These are phyloP conservation scores for Gastrophysa polygoni DNA, from an alignment of 2,888 invertebrate genomes.

Conservation along the genomic window DNA sequence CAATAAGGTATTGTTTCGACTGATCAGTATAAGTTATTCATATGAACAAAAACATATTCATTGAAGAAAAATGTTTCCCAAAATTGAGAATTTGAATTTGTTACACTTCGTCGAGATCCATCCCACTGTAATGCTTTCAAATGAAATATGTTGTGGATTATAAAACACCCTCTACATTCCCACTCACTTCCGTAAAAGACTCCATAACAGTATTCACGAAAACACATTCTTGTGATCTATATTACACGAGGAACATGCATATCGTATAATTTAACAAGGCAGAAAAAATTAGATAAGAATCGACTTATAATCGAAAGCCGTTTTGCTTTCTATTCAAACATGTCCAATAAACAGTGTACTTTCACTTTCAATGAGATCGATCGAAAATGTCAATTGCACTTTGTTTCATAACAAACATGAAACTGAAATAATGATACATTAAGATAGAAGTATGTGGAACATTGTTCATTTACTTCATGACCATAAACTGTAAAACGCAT, in stretches of 20 bases:
- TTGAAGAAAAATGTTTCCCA: too few species aligned
- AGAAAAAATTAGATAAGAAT: slow-evolving; percentile 20
- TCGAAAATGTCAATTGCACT: slow-evolving; percentile 42
- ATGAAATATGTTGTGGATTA: too few species aligned
- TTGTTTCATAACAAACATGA: slow-evolving; percentile 35
- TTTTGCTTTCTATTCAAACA: slow-evolving; percentile 41
- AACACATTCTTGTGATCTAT: background rate
- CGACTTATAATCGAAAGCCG: slow-evolving; percentile 20
- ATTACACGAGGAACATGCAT: slow-evolving; percentile 18
- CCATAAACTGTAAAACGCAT: background rate
- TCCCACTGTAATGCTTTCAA: too few species aligned
- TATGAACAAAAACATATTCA: too few species aligned
- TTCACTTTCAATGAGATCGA: slow-evolving; percentile 42
- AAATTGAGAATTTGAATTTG: too few species aligned
- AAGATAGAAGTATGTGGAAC: slow-evolving; percentile 1
- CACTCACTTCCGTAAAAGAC: slow-evolving; percentile 11
- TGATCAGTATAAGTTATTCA: too few species aligned
- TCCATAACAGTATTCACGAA: slow-evolving; percentile 8
- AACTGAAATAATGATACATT: slow-evolving; percentile 30
- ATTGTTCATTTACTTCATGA: slow-evolving; percentile 7
- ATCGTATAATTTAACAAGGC: slow-evolving; percentile 15
- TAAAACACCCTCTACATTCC: too few species aligned
- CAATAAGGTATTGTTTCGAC: too few species aligned
- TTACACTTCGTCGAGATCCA: too few species aligned
- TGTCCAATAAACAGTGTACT: slow-evolving; percentile 42